A percentile compares a stretch with the other conserved stretches of the same genome.
These are phyloP conservation scores for Aix galericulata DNA, from an alignment of 2,113 vertebrate genomes.

Conservation along the genomic window DNA sequence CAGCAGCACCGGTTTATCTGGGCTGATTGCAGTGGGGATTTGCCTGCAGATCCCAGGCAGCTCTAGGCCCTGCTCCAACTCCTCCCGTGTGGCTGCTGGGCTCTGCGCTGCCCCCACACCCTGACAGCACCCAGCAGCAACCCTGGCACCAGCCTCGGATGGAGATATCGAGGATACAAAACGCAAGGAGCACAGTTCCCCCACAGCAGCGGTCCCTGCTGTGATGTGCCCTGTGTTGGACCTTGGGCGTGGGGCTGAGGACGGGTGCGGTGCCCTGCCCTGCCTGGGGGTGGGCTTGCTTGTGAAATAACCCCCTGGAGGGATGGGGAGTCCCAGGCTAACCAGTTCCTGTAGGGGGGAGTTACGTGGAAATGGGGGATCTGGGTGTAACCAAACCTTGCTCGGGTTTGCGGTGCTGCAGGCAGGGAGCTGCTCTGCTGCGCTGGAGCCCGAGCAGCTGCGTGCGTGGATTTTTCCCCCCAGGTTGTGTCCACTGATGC, in stretches of 20 bases:
- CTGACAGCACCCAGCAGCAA: accelerated
- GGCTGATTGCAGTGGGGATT: background rate
- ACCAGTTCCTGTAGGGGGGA: too few relatives aligned
- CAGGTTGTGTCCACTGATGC: background rate
- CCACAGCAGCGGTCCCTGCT: background rate
- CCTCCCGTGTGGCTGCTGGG: background rate
- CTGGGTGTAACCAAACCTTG: background rate
- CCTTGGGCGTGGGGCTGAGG: background rate
- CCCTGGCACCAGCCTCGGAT: background rate
- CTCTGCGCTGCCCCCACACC: accelerated
- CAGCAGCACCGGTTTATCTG: background rate
- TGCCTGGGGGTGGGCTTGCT: background rate
- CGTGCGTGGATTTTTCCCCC: background rate
- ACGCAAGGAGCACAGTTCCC: background rate
- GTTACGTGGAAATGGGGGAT: background rate
- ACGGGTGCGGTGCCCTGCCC: background rate
- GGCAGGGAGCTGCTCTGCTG: background rate
- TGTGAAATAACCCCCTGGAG: background rate
- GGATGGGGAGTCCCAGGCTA: too few relatives aligned
- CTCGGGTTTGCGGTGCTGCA: background rate
- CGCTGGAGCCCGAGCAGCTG: background rate
- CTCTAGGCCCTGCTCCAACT: background rate
- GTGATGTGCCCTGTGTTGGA: accelerated
- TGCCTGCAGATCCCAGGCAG: background rate
- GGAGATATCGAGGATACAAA: background rate